Evolutionary conservation across 2,888 invertebrate genomes (phyloP), one percentile per base, ranked within the genome.

Genomic region (Epiblema foenella): DNA sequence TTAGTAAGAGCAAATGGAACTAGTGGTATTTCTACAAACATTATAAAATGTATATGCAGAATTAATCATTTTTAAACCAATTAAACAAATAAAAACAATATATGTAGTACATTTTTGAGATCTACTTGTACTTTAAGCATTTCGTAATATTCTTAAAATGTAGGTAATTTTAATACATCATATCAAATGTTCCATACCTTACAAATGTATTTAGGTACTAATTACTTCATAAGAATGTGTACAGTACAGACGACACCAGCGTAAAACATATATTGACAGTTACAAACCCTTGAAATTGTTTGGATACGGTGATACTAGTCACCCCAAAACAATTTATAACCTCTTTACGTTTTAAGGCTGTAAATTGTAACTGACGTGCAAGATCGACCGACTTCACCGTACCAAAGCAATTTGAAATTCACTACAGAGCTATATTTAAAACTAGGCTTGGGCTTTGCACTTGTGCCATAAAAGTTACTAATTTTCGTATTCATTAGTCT

Each of bases 111-210:
- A 1, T 20, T 75, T 76, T 79, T 81, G 85, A 86, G 85, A 86
- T 86, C 85, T 81, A 79, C 77, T 83, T 85, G 84, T 86, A 85
- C 85, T 83, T 82, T 78, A 77, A 74, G 65, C 62, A 57, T 68
- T 62, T 60, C 52, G 29, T 59, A 60, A 77, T 71, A 75, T 76
- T 63, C 71, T 62, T 73, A 65, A 65, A 73, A 73, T n/a, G n/a
- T n/a, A n/a, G n/a, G 74, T 74, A 71, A 73, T 63, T 68, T 76
- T 69, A 74, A 68, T 76, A 76, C 75, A 77, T n/a, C n/a, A 68
- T 75, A 70, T 74, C 56, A 76, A 72, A 73, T 5, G 52, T 62
- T 70, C 49, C 18, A 58, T 52, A 72, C 69, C 60, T 65, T 75
- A 76, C 46, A 56, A 64, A 72, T 73, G 52, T 76, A 75, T 63